Conservation (phyloP, 1,140 invertebrate species). For the Drosophila carrolli region DNA sequence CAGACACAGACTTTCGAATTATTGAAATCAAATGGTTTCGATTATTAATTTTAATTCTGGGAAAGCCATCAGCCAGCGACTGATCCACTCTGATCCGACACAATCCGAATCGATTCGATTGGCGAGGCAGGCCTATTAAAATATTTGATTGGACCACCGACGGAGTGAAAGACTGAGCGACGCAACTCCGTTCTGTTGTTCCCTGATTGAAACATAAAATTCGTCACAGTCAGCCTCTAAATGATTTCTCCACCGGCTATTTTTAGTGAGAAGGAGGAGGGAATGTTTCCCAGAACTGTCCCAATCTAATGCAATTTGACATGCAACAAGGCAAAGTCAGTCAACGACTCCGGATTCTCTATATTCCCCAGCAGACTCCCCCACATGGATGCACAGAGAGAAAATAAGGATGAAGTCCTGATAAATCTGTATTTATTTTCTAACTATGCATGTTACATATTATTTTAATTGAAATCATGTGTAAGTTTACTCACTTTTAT, state of each 20-base stretch:
- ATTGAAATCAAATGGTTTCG: slow-evolving; percentile 79
- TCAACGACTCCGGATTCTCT: slow-evolving; percentile 36
- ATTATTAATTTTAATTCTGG: slow-evolving; percentile 66
- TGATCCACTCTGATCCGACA: slow-evolving; percentile 39
- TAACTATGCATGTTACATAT: too few relatives aligned
- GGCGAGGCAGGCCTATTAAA: slow-evolving; percentile 69
- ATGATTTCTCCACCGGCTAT: slow-evolving; percentile 46
- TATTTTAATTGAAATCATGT: too few relatives aligned
- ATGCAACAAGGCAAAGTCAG: slow-evolving; percentile 74
- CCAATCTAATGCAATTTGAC: slow-evolving; percentile 78
- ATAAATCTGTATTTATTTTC: too few relatives aligned
- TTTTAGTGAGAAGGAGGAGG: slow-evolving; percentile 28
- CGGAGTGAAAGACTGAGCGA: slow-evolving; percentile 35
- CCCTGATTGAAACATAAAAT: slow-evolving; percentile 60
- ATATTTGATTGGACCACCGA: slow-evolving; percentile 79
- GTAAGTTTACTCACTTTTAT: too few relatives aligned
- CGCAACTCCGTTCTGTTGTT: slow-evolving; percentile 11
- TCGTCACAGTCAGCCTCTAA: slow-evolving; percentile 50
- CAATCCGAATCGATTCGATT: slow-evolving; percentile 75
- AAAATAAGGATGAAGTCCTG: neutral
- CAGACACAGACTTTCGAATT: slow-evolving; percentile 72
- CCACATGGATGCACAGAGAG: slow-evolving; percentile 29
- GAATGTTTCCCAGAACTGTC: slow-evolving; percentile 64
- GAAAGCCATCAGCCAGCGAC: slow-evolving; percentile 26
- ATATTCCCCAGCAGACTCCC: slow-evolving; percentile 37